Evolutionary conservation across 2,113 vertebrate genomes (phyloP).

Genomic region (Myrmophylax atrothorax): DNA sequence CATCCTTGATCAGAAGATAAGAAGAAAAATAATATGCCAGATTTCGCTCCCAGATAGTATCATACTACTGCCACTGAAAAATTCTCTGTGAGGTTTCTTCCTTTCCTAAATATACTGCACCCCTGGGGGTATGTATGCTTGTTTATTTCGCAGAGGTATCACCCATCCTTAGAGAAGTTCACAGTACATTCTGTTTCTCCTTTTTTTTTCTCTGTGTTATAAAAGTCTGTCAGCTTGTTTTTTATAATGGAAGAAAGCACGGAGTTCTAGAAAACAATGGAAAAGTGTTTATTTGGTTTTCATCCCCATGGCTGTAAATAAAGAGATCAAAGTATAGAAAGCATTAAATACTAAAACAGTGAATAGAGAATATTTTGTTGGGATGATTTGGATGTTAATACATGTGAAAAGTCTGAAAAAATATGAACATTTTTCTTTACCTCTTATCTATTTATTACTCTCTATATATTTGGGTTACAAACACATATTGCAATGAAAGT

Average conservation of each 20-base stretch:
- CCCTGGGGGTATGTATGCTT: neutral
- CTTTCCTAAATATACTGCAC: neutral
- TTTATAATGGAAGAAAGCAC: neutral
- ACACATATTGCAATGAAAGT: neutral
- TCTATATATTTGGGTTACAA: neutral
- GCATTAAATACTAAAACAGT: neutral
- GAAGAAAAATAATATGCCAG: neutral
- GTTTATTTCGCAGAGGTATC: neutral
- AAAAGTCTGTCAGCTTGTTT: neutral
- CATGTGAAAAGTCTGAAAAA: neutral
- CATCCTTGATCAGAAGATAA: neutral
- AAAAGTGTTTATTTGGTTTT: slow-evolving; percentile 6
- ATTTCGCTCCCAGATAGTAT: neutral
- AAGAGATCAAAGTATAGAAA: neutral
- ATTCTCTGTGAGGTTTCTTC: neutral
- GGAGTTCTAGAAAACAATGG: neutral
- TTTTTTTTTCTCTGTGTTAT: neutral
- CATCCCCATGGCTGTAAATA: neutral
- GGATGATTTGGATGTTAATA: neutral
- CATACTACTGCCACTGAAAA: neutral
- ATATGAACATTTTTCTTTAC: neutral
- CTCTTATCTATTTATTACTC: neutral
- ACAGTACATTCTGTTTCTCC: neutral
- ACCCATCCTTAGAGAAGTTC: neutral
- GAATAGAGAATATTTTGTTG: neutral